Percentiles rank a stretch among this genome's conserved stretches.
Conservation (phyloP, 2,888 invertebrate genomes). For the Tipula vernalis region DNA sequence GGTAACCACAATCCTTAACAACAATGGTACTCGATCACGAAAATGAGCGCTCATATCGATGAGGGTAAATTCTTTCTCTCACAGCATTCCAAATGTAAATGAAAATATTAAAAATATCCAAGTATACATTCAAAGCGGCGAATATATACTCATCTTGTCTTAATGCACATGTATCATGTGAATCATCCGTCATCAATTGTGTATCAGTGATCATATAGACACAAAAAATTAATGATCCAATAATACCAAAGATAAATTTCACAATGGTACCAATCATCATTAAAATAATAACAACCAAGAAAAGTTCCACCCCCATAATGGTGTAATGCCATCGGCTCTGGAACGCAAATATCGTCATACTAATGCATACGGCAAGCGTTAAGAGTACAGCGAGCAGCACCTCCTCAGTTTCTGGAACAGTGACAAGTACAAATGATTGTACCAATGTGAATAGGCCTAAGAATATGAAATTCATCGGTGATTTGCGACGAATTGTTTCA, state of each 20-base stretch:
- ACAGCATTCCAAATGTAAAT: conserved; percentile 51
- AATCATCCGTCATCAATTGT: conserved; percentile 81
- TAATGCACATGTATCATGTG: conserved; percentile 77
- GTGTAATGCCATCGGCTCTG: conserved; percentile 87
- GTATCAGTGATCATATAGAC: conserved; percentile 87
- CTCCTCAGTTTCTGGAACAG: conserved; percentile 50
- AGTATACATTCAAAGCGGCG: conserved; percentile 77
- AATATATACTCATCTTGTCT: conserved; percentile 93
- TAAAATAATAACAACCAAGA: conserved; percentile 61
- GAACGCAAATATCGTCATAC: conserved; percentile 81
- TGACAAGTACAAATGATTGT: conserved; percentile 69
- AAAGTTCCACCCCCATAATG: conserved; percentile 60
- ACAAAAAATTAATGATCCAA: conserved; percentile 81
- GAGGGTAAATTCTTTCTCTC: conserved; percentile 25
- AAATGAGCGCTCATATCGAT: conserved; percentile 29
- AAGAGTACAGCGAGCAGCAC: conserved; percentile 83
- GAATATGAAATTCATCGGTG: conserved; percentile 81
- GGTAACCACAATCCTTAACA: too few relatives aligned
- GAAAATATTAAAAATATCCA: conserved; percentile 85
- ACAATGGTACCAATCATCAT: conserved; percentile 66
- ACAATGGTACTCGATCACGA: too few relatives aligned
- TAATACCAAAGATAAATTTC: conserved; percentile 45
- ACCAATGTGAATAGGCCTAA: conserved; percentile 72
- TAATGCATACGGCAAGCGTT: conserved; percentile 71
- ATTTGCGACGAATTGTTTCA: conserved; percentile 63